Evolutionary conservation across 1,140 invertebrate species (phyloP), one percentile per base, ranked within the genome.

Genomic region (Varroa destructor): DNA sequence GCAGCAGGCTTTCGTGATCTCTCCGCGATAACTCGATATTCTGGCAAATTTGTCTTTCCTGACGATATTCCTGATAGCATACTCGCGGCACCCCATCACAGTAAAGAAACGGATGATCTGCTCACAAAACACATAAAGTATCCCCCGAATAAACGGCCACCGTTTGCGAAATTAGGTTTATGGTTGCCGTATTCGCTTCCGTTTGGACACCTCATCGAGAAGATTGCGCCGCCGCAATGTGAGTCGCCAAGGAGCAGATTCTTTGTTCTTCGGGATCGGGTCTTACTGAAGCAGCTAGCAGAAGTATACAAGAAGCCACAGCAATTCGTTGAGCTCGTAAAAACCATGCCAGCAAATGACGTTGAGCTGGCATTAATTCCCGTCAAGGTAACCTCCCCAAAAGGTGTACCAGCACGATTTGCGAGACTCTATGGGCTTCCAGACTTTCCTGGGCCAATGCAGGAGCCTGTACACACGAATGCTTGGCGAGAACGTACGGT

Each of bases 71-170:
- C 89, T 6, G 89, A 91, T 76, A 87, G 86, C 43, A 70, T 80
- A 58, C 82, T 85, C 51, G 87, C 87, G 55, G 10, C 40, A 40
- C 12, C 8, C 1, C 37, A 67, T 8, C 46, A 1, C 12, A 12
- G 1, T 5, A 61, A 73, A 57, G n/a, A 73, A 67, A 75, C 78
- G 75, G 73, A 74, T 57, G 70, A 79, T 72, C 75, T 84, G 6
- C 81, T 74, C 70, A 80, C 83, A 25, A 83, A 82, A 76, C 87
- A 87, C 81, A 89, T 89, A 74, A 84, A 78, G 71, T 79, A 84
- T 75, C 91, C 92, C 56, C 89, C 91, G 10, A 88, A 88, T 74
- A 92, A 90, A 81, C 81, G 91, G 74, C 84, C 86, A 0, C 94
- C 93, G 79, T 93, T 86, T 77, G 81, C 82, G 0, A 93, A 89